These are phyloP conservation scores for Zaprionus camerounensis DNA, from an alignment of 1,140 invertebrate genomes.

Conservation along the genomic window DNA sequence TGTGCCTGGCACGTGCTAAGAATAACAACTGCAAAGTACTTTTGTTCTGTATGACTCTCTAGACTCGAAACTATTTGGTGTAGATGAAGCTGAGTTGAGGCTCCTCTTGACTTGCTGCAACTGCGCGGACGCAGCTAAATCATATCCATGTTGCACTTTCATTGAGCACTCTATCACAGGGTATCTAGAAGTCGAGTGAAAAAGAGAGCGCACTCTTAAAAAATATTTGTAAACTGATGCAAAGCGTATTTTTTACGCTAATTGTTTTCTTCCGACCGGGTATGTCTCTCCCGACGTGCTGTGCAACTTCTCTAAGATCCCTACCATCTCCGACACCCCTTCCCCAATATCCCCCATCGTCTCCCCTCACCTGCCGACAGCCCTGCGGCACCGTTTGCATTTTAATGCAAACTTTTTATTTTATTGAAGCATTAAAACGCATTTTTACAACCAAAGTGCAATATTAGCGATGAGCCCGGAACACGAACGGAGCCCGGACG, in stretches of 20 bases:
- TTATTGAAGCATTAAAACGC: conserved; percentile 84
- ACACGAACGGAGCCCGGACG: background rate
- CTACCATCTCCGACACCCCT: background rate
- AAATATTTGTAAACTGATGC: conserved; percentile 55
- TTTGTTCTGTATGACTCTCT: no score
- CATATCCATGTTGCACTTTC: no score
- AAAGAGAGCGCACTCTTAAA: conserved; percentile 6
- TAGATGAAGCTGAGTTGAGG: no score
- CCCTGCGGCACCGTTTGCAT: conserved; percentile 31
- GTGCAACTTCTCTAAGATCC: conserved; percentile 2
- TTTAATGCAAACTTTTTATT: conserved; percentile 83
- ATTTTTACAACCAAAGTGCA: conserved; percentile 81
- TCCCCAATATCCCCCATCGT: background rate
- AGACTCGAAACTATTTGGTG: no score
- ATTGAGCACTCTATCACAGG: no score
- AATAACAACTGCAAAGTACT: no score
- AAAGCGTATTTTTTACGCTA: conserved; percentile 72
- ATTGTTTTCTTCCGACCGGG: conserved; percentile 68
- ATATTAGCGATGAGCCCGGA: conserved; percentile 65
- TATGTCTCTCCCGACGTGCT: background rate
- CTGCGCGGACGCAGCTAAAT: no score
- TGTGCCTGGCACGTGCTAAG: no score
- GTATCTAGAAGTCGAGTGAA: no score
- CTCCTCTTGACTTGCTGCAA: no score
- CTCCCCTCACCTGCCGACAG: background rate